These are phyloP conservation scores for Lypha dubia DNA, from an alignment of 2,888 invertebrate genomes.

Conservation along the genomic window DNA sequence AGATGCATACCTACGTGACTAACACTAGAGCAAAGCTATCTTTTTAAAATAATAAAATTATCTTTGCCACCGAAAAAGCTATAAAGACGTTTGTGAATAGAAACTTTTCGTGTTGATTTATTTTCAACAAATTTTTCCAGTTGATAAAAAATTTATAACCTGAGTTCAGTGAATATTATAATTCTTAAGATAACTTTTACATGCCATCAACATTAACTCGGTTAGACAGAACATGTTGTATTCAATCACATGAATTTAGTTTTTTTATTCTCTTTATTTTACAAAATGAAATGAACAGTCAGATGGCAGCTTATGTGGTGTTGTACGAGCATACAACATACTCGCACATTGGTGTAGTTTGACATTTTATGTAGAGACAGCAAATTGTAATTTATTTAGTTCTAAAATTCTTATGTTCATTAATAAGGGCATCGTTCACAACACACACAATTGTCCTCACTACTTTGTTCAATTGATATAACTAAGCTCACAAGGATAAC, in stretches of 20 bases:
- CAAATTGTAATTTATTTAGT: neutral
- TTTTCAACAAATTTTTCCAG: neutral
- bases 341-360: neutral
- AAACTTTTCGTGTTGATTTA: neutral
- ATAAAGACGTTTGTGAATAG: neutral
- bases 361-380: neutral
- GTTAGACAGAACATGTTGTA: constrained; percentile 1
- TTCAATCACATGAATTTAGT: constrained; percentile 3
- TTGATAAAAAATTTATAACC: constrained; percentile 17
- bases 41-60: neutral
- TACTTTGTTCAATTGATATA: no score
- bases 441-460: no score
- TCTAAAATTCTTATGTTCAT: no score
- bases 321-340: neutral
- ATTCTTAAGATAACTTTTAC: neutral
- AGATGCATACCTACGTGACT: no score
- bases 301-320: neutral
- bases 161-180: constrained; percentile 36
- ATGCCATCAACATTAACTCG: constrained; percentile 23
- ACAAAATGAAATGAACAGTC: constrained; percentile 20
- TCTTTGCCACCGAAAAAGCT: neutral
- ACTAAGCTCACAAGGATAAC: no score
- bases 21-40: neutral
- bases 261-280: neutral
- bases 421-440: no score